Percentiles rank a stretch among this genome's conserved stretches.
Conservation (phyloP, 2,797 vertebrate species). For the Intellagama lesueurii region DNA sequence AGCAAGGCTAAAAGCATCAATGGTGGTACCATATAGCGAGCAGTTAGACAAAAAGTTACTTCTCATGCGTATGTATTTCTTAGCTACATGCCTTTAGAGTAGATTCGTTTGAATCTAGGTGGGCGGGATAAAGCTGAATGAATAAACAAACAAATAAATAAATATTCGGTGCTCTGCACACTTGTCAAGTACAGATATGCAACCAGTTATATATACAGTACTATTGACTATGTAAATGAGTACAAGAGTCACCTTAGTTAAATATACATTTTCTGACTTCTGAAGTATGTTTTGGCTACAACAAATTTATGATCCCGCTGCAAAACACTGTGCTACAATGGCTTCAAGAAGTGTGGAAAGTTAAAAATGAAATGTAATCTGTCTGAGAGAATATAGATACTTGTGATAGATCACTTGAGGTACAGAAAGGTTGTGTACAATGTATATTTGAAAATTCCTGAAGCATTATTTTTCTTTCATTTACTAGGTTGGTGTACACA, state of each 20-base stretch:
- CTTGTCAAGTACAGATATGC: not conserved
- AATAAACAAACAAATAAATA: no score
- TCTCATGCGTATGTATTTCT: not conserved
- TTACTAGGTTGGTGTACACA: slow-evolving; percentile 93
- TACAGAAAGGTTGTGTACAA: not conserved
- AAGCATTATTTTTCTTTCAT: not conserved
- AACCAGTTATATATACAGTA: not conserved
- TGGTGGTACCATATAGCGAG: no score
- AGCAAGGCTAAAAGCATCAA: not conserved
- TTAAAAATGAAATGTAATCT: not conserved
- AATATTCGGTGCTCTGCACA: not conserved
- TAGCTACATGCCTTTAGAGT: not conserved
- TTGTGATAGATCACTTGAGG: not conserved
- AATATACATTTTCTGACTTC: no score
- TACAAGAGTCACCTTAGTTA: no score
- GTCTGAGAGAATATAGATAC: not conserved
- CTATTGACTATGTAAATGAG: no score
- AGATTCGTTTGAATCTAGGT: no score
- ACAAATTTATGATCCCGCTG: no score
- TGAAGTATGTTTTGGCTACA: no score
- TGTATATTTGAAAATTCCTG: not conserved
- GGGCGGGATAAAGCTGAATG: no score
- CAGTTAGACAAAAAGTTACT: not conserved
- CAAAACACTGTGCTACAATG: not conserved
- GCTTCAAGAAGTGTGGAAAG: not conserved